A percentile compares a stretch with the other conserved stretches of the same genome.
Evolutionary conservation across 2,888 invertebrate genomes (phyloP).

Genomic region (Cephus nigrinus): DNA sequence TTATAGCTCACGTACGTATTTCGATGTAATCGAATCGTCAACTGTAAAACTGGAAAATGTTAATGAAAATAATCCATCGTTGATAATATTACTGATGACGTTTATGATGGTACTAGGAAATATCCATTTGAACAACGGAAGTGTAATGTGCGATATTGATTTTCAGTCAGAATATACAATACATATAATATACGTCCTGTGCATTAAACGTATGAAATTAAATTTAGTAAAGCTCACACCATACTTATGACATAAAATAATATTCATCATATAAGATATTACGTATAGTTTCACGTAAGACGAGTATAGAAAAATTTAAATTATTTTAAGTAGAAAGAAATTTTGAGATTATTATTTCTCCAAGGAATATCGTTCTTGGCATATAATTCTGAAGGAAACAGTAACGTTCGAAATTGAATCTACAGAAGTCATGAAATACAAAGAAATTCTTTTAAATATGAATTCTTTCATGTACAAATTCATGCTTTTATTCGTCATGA

Average conservation of each 20-base stretch:
- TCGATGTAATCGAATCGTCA: too few relatives aligned
- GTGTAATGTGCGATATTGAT: not conserved
- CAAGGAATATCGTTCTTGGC: too few relatives aligned
- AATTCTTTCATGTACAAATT: too few relatives aligned
- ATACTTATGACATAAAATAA: not conserved
- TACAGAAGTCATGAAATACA: too few relatives aligned
- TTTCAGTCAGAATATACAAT: not conserved
- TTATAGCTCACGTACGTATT: not conserved
- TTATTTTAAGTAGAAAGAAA: not conserved
- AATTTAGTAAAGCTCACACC: not conserved
- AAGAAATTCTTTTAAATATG: too few relatives aligned
- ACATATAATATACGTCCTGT: not conserved
- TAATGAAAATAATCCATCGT: too few relatives aligned
- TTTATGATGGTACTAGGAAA: not conserved
- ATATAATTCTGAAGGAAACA: too few relatives aligned
- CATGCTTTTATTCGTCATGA: too few relatives aligned
- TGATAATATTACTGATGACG: too few relatives aligned
- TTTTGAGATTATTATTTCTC: constrained; percentile 1
- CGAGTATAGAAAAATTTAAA: not conserved
- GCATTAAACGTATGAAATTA: not conserved
- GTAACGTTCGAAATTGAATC: too few relatives aligned
- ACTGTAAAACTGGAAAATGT: too few relatives aligned
- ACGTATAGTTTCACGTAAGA: not conserved
- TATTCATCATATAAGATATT: not conserved
- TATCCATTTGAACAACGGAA: not conserved